Base-by-base conservation (phyloP, 1,140 invertebrate species). In the Ylistrum balloti region DNA sequence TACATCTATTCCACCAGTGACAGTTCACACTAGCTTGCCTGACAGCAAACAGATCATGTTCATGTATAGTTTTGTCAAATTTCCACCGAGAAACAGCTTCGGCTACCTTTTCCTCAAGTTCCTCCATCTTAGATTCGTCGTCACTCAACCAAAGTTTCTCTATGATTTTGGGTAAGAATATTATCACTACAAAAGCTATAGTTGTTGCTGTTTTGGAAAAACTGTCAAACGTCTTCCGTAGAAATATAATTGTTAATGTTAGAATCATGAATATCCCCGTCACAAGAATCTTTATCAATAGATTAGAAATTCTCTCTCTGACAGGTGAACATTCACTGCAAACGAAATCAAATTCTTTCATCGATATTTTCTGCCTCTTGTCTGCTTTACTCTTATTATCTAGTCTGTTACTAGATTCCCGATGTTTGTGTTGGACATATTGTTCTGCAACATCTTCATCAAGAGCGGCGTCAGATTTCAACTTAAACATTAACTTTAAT, bases 241-340 rank as follows among this genome's bases (percentile, higher is more conserved):
- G 11, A 74, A 74, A 74, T 17, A 74, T 5, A 74, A 74, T 11
- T n/a, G 56, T 74, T 28, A 74, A 74, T 11, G 56, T 74, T 5
- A 74, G 56, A 5, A 74, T 22, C 56, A 74, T 74, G n/a, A 74
- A 74, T n/a, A 74, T 74, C 56, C 56, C 56, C 1, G 56, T 74
- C 56, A 74, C 7, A 1, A 74, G n/a, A 7, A 28, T 74, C n/a
- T 74, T 74, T 74, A 74, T 74, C 56, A 74, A 9, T 0, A 74
- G 56, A 28, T 74, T 74, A 3, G 28, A 28, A n/a, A 74, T 17
- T 74, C 28, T 74, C 56, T 74, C 28, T 28, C 56, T 74, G 56
- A 74, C 56, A n/a, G 56, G 56, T 74, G 56, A 74, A 74, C 56
- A 74, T n/a, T 74, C 56, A 74, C 22, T 28, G 22, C 56, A 74